phyloP scores from a whole-genome alignment of 2,113 vertebrate genomes.

The Hydropotes inermis region DNA sequence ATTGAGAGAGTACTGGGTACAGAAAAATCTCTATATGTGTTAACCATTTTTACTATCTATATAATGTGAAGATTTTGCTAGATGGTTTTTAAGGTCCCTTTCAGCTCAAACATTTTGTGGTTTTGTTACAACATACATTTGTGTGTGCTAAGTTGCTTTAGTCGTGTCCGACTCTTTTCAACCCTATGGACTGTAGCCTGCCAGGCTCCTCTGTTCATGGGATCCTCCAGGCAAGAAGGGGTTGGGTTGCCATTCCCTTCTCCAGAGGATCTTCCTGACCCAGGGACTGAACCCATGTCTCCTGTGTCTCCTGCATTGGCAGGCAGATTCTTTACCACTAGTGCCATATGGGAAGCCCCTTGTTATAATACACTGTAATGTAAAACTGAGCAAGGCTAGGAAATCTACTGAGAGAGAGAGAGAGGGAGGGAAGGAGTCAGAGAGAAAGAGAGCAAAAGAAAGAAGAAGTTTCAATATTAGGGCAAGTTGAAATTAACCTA shows the following conservation, averaged over 20 bases:
- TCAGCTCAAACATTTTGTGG: not conserved
- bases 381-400: not conserved
- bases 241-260: not conserved
- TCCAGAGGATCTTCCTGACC: not conserved
- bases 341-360: not conserved
- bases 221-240: not conserved
- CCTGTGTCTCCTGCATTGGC: not conserved
- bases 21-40: not conserved
- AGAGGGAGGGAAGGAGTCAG: not conserved
- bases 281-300: not conserved
- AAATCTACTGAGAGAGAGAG: not conserved
- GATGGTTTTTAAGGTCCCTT: not conserved
- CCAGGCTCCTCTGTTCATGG: not conserved
- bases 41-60: not conserved
- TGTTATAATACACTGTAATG: not conserved
- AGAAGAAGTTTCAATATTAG: not conserved
- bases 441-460: not conserved
- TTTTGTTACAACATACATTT: not conserved
- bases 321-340: not conserved
- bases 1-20: not conserved
- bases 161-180: fast-evolving
- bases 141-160: not conserved
- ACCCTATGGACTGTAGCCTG: not conserved
- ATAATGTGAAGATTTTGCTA: not conserved
- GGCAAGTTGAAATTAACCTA: not conserved